Base-by-base conservation (phyloP, 2,888 invertebrate genomes). In the Drosophila picticornis region DNA sequence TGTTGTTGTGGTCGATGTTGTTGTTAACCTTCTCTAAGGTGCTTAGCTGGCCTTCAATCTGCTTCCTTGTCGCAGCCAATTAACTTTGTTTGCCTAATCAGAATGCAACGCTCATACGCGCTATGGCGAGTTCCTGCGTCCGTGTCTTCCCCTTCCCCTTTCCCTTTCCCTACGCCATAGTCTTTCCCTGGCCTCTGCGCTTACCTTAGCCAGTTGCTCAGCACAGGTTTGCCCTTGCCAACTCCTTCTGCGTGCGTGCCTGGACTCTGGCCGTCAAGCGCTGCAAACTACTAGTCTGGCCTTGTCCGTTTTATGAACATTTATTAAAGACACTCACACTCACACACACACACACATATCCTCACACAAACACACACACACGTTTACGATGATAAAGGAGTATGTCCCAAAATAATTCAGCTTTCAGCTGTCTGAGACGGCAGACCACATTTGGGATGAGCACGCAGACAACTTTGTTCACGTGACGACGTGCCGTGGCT, bases 71-170 rank as follows among this genome's bases (percentile, higher is more conserved):
- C 85, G 75, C 83, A 77, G 84, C 78, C 88, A 88, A 88, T 90
- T 90, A 88, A 88, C 83, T 85, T 88, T 86, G 86, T 84, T 83
- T 85, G 79, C 88, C 88, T 90, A 75, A 86, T 86, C 86, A 90
- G 70, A 85, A 90, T 90, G 90, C 86, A 86, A 59, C 70, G 60
- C 55, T 66, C 75, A 79, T 67, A 73, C 77, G 60, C 53, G 31
- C 77, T 31, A 36, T 36, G 36, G 29, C 51, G 19, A 50, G 46
- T 56, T 56, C 51, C 71, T 57, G 62, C 40, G 58, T 38, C 62
- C 16, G 4, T 40, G 36, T 61, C 50, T 32, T 25, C 9, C 22
- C 22, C n/a, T 27, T 29, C 34, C 32, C 52, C 50, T 48, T 16
- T 48, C 34, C 13, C 10, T 1, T 25, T 46, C 52, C 52, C 22